Evolutionary conservation across 2,797 vertebrate species (phyloP).

Genomic region (Yasuhikotakia modesta): DNA sequence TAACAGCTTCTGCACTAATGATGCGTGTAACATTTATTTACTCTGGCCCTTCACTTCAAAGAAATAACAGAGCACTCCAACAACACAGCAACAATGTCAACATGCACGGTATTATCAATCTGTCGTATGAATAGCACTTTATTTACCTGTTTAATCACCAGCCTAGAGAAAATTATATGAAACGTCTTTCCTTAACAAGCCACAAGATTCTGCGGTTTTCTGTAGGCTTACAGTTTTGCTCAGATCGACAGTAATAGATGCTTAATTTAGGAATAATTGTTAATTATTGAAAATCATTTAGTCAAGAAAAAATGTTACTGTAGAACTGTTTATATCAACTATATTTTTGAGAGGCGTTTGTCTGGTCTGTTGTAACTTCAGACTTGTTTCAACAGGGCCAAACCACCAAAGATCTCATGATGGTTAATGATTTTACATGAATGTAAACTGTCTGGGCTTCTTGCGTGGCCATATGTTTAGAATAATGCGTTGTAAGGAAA

Average conservation of each 20-base stretch:
- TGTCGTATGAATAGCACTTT: not conserved
- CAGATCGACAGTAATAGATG: too few species aligned
- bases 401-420: not conserved
- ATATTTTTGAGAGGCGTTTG: constrained; percentile 47
- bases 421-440: constrained; percentile 4
- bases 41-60: constrained; percentile 70
- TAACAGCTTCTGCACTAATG: constrained; percentile 77
- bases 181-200: too few species aligned
- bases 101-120: not conserved
- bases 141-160: too few species aligned
- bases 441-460: not conserved
- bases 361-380: not conserved
- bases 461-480: not conserved
- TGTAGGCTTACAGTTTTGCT: too few species aligned
- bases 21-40: constrained; percentile 72
- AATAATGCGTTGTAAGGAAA: constrained; percentile 14
- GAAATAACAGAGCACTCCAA: constrained; percentile 64
- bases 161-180: too few species aligned
- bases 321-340: too few species aligned
- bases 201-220: too few species aligned
- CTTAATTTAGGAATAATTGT: too few species aligned
- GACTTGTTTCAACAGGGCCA: constrained; percentile 10
- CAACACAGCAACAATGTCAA: constrained; percentile 35
- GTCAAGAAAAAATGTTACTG: too few species aligned
- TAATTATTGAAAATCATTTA: too few species aligned